Evolutionary conservation across 2,888 invertebrate species (phyloP), one percentile per base, ranked within the genome.

Genomic region (Oligia strigilis): DNA sequence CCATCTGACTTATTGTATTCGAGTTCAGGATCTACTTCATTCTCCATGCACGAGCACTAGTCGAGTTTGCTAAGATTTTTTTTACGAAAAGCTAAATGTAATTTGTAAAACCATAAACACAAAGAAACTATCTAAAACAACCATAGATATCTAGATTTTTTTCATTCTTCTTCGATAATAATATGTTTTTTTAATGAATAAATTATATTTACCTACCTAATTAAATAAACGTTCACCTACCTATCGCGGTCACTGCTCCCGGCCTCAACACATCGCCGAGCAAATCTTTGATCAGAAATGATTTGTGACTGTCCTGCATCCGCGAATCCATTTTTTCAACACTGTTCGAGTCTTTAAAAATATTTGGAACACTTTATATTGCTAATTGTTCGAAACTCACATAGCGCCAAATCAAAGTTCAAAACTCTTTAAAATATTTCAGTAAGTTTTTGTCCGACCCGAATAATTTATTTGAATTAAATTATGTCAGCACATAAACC

Each of bases 211-310:
- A 46, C 40, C 4, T 2, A 23, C 40, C 4, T 2, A 23, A 43
- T 49, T 40, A 36, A 6, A n/a, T 36, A 46, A 62, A 29, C 2
- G 17, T 43, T 9, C 17, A 13, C 13, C 4, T 23, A 90, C 92
- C 91, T 75, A 89, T 67, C 4, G 82, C 80, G 81, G 92, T 92
- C 71, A 87, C 82, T 0, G 88, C 91, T 4, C 94, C 95, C 3
- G 96, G 95, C 70, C 94, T 94, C 88, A 98, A 93, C 83, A 98
- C 98, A 92, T 99, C 99, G 23, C 99, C 98, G 75, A 99, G 97
- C 70, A 99, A 97, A 94, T 99, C 99, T 92, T 98, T 98, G 88
- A 99, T 99, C 83, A 99, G 95, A 94, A 99, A 99, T 17, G 99
- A 99, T 93, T 98, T 98, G 91, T 97, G 97, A 88, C 97, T 98